Evolutionary conservation across 2,797 vertebrate species (phyloP).

Genomic region (Sebastes minor): DNA sequence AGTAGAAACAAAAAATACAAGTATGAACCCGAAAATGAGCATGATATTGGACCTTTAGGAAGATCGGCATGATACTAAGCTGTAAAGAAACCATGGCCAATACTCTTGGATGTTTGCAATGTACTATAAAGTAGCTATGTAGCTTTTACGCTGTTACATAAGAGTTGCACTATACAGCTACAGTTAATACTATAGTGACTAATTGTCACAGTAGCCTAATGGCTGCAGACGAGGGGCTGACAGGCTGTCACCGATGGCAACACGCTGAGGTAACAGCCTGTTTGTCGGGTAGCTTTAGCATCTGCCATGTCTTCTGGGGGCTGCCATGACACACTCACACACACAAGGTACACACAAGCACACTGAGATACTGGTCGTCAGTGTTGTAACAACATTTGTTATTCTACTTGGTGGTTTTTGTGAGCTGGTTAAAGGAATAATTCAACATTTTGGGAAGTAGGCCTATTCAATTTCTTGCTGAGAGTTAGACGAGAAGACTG

Average conservation of each 20-base stretch:
- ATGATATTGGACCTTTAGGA: not conserved
- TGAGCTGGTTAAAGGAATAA: not conserved
- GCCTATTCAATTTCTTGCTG: not conserved
- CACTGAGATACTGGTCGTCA: not conserved
- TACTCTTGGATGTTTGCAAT: not conserved
- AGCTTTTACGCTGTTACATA: constrained; percentile 29
- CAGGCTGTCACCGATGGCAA: constrained; percentile 12
- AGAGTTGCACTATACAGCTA: constrained; percentile 1
- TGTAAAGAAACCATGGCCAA: not conserved
- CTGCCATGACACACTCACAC: not conserved
- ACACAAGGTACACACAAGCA: not conserved
- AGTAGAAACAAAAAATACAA: too few relatives aligned
- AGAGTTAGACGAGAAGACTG: too few relatives aligned
- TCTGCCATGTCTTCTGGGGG: not conserved
- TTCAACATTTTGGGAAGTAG: not conserved
- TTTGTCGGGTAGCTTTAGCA: constrained; percentile 2
- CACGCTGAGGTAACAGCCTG: constrained; percentile 30
- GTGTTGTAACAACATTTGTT: not conserved
- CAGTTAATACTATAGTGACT: constrained; percentile 9
- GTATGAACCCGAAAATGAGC: too few relatives aligned
- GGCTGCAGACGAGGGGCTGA: constrained; percentile 11
- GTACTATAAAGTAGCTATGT: not conserved
- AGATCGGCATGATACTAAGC: constrained; percentile 38
- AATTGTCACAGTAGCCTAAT: constrained; percentile 16
- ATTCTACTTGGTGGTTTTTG: not conserved